Conservation (phyloP, 2,113 vertebrate species). For the Lucifuga dentata region DNA sequence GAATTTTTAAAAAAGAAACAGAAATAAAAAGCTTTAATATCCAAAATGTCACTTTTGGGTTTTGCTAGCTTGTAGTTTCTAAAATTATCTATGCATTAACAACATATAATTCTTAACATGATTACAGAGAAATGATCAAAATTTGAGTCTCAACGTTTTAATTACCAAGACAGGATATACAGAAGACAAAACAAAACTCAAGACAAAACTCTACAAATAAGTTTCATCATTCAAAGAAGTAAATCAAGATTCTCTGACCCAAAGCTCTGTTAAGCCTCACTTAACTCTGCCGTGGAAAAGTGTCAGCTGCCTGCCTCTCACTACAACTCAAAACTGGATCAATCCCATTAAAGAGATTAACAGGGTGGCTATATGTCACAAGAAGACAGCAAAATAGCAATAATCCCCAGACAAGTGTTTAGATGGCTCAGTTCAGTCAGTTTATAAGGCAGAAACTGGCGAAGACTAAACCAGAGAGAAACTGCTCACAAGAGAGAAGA, state of each 20-base stretch:
- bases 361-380: conserved; percentile 52
- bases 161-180: not conserved
- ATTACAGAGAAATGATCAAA: too few relatives aligned
- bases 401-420: conserved; percentile 54
- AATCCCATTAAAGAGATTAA: conserved; percentile 74
- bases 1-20: too few relatives aligned
- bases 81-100: too few relatives aligned
- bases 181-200: too few relatives aligned
- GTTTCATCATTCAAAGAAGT: too few relatives aligned
- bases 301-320: not conserved
- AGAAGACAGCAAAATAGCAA: conserved; percentile 58
- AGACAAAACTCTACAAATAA: too few relatives aligned
- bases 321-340: not conserved
- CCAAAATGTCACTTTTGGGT: too few relatives aligned
- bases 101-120: too few relatives aligned
- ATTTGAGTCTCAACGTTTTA: too few relatives aligned
- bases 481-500: too few relatives aligned
- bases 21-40: too few relatives aligned
- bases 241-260: not conserved
- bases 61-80: too few relatives aligned
- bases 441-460: not conserved
- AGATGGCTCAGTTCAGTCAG: conserved; percentile 20
- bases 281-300: not conserved
- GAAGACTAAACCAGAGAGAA: not conserved
- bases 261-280: not conserved